phyloP scores from a whole-genome alignment of 1,140 invertebrate genomes.

The Melipona quadrifasciata region DNA sequence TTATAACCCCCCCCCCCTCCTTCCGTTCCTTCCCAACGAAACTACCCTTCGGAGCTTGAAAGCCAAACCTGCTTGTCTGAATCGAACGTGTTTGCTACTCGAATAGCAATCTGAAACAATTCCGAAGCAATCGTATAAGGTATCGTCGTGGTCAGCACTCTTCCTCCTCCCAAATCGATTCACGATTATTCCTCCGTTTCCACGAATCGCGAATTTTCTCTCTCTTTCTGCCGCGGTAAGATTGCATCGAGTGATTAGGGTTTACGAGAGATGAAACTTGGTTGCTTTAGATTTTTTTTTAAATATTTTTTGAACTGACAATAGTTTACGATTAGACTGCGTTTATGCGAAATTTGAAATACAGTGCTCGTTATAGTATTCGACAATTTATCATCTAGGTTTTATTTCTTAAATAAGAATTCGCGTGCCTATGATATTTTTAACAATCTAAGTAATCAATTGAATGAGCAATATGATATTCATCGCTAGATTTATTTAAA shows the following conservation, averaged over 20 bases:
- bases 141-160: slow-evolving; percentile 73
- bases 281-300: not conserved
- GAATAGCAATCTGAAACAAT: slow-evolving; percentile 77
- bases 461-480: no score
- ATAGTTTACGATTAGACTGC: no score
- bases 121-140: slow-evolving; percentile 72
- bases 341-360: no score
- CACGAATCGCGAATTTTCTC: slow-evolving; percentile 4
- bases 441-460: no score
- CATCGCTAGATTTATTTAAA: not conserved
- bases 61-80: slow-evolving; percentile 55
- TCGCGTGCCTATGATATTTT: no score
- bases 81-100: slow-evolving; percentile 75
- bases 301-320: not conserved
- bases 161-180: slow-evolving; percentile 64
- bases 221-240: not conserved
- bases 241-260: not conserved
- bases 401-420: no score
- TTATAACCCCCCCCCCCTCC: slow-evolving; percentile 74
- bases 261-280: not conserved
- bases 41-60: slow-evolving; percentile 51
- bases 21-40: slow-evolving; percentile 49
- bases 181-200: slow-evolving; percentile 55
- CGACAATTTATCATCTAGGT: no score
- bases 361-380: no score